Base-by-base conservation (phyloP, 2,113 vertebrate genomes). In the Apeltes quadracus region DNA sequence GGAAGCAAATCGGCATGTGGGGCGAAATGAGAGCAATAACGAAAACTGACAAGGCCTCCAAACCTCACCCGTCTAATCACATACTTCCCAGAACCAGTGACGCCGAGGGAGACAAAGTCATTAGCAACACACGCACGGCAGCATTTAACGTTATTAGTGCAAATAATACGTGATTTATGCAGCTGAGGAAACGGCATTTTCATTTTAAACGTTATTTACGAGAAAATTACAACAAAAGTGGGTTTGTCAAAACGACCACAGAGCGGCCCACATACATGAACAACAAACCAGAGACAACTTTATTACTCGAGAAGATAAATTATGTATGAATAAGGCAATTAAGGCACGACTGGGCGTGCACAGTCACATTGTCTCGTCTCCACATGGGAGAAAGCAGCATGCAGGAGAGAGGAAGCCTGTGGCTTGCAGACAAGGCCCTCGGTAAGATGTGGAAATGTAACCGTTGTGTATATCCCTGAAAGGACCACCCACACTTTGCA, bases 401-500 rank as follows among this genome's bases (percentile, higher is more conserved):
- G 59, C 62, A 18, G 75, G 50, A 58, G 46, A 57, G 59, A 58
- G 64, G 72, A 87, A 70, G 65, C 68, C 64, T 36, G 57, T 64
- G 57, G 69, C 72, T 85, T 64, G 84, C 72, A 84, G 67, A 74
- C 74, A 81, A 65, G 48, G 74, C 53, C 56, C 77, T 79, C 72
- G 69, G 71, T 75, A 48, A 59, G 84, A 87, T 53, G 70, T 16
- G 71, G 72, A 74, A 72, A 69, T 76, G 72, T 75, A 76, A 87
- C 77, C 72, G 71, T 73, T 77, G 87, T 84, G 84, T 57, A 53
- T 73, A 70, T 84, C 78, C 41, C 72, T 62, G 62, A 39, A 63
- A 48, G 72, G 93, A 93, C 93, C 92, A 93, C 93, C 92, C 92
- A 73, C 80, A 86, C 82, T 79, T 70, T 71, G 73, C 69, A 79